A percentile compares a stretch with the other conserved stretches of the same genome.
These are phyloP conservation scores for Mycteria americana DNA, from an alignment of 2,797 vertebrate genomes.

Conservation along the genomic window DNA sequence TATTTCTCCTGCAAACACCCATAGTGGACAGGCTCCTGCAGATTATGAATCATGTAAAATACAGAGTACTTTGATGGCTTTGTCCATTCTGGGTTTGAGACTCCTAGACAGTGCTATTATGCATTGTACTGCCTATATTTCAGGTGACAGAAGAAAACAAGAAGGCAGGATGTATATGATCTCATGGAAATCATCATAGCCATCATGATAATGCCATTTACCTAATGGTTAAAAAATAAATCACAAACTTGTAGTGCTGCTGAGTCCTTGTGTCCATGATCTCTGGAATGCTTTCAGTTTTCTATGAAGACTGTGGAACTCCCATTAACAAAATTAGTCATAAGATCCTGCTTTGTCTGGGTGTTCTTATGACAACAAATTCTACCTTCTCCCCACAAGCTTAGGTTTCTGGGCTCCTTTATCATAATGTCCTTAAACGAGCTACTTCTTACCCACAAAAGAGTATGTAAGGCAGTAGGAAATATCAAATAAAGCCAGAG, in stretches of 20 bases:
- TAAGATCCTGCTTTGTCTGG: not conserved
- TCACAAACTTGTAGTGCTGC: not conserved
- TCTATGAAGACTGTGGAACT: not conserved
- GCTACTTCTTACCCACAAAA: not conserved
- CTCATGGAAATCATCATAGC: not conserved
- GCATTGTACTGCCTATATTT: not conserved
- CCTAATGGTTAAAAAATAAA: not conserved
- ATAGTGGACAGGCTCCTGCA: not conserved
- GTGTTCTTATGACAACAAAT: not conserved
- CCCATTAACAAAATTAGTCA: not conserved
- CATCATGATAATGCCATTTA: not conserved
- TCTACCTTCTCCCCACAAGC: not conserved
- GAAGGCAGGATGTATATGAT: not conserved
- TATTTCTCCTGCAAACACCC: not conserved
- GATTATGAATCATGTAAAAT: not conserved
- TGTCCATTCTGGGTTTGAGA: not conserved
- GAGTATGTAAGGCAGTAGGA: not conserved
- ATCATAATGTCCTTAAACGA: not conserved
- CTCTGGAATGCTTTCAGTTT: not conserved
- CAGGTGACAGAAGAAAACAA: not conserved
- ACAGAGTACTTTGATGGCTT: not conserved
- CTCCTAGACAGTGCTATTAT: too few relatives aligned
- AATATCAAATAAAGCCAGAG: not conserved
- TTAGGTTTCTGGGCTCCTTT: not conserved
- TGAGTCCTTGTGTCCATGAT: not conserved